phyloP scores from a whole-genome alignment of 1,140 invertebrate genomes.

The Papilio polytes region DNA sequence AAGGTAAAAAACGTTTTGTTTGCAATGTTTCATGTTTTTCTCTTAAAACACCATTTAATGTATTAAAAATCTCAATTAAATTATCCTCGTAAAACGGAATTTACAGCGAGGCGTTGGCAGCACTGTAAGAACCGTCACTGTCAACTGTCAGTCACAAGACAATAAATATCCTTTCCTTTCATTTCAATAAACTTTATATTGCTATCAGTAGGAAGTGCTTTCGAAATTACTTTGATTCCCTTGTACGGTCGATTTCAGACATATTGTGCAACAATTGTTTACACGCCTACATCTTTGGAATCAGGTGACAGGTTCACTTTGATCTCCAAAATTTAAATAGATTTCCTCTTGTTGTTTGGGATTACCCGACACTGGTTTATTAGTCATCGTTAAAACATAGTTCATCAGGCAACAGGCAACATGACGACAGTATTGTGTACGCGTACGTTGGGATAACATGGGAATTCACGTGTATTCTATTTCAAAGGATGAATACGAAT shows the following conservation, averaged over 20 bases:
- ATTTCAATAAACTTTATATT: not conserved
- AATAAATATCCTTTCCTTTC: slow-evolving; percentile 6
- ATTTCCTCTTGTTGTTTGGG: slow-evolving; percentile 18
- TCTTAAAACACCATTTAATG: no score
- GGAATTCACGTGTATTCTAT: slow-evolving; percentile 32
- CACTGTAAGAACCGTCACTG: not conserved
- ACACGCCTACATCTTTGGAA: not conserved
- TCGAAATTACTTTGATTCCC: not conserved
- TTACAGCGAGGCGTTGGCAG: not conserved
- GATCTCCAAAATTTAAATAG: not conserved
- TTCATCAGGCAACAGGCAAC: not conserved
- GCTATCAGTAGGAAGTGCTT: not conserved
- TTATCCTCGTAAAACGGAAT: not conserved
- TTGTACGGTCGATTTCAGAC: not conserved
- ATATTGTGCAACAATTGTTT: not conserved
- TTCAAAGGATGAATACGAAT: slow-evolving; percentile 31
- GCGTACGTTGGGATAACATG: not conserved
- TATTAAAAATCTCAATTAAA: not conserved
- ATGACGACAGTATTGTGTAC: slow-evolving; percentile 21
- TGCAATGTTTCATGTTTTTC: no score
- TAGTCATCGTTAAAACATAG: slow-evolving; percentile 25
- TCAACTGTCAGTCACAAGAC: not conserved
- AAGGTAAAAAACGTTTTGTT: no score
- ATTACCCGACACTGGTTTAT: slow-evolving; percentile 17
- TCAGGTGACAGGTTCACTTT: not conserved